These are phyloP conservation scores for Ephialtes manifestator DNA, from an alignment of 2,888 invertebrate species.

Conservation along the genomic window DNA sequence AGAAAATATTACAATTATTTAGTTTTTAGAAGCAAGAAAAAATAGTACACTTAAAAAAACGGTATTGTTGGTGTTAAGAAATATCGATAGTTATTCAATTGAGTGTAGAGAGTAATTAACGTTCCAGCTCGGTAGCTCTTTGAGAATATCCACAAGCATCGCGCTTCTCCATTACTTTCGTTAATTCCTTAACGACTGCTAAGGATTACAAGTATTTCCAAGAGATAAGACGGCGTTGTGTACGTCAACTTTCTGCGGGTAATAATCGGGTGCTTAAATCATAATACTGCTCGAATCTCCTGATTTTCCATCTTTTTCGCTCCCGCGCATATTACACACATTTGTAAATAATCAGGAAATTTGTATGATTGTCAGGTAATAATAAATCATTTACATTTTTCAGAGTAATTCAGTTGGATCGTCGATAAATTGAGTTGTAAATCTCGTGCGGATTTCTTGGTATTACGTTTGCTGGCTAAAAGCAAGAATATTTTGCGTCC, in stretches of 20 bases:
- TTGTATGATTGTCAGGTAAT: neutral
- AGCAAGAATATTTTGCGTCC: constrained; percentile 20
- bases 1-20: no score
- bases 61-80: no score
- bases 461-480: constrained; percentile 17
- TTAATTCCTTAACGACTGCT: constrained; percentile 50
- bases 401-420: neutral
- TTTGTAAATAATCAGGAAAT: no score
- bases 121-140: neutral
- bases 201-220: constrained; percentile 46
- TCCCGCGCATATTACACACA: neutral
- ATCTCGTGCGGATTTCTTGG: constrained; percentile 22
- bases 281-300: constrained; percentile 4
- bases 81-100: neutral
- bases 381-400: constrained; percentile 8
- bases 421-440: constrained; percentile 27
- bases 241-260: constrained; percentile 47
- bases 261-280: constrained; percentile 46
- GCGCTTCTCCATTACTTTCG: neutral
- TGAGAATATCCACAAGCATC: neutral
- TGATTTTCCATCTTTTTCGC: neutral
- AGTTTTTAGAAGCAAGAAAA: no score
- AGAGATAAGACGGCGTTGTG: constrained; percentile 37
- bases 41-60: no score
- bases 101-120: neutral